These are phyloP conservation scores for Megalurothrips usitatus DNA, from an alignment of 2,888 invertebrate genomes.

Conservation along the genomic window DNA sequence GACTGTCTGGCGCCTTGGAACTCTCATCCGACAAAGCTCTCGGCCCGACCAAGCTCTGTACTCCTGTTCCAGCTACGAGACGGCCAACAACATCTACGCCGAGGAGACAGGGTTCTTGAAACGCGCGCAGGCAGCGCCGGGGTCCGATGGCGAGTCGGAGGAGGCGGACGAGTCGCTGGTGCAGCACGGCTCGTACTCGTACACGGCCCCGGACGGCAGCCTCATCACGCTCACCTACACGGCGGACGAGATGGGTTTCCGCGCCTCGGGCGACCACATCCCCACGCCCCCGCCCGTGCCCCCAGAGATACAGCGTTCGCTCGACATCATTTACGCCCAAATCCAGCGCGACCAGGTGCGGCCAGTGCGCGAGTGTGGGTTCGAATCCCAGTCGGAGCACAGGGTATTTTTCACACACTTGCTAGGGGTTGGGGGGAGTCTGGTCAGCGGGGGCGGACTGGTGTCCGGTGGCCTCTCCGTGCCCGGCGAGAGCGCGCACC, in stretches of 20 bases:
- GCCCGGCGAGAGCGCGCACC: neutral
- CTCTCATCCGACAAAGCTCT: too few relatives aligned
- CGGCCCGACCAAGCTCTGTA: too few relatives aligned
- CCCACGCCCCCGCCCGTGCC: slow-evolving; percentile 81
- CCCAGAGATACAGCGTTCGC: slow-evolving; percentile 78
- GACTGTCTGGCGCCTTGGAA: too few relatives aligned
- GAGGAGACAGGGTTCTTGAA: slow-evolving; percentile 74
- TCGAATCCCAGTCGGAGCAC: neutral
- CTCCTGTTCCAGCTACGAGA: slow-evolving; percentile 60
- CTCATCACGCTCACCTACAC: slow-evolving; percentile 49
- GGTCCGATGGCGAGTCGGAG: slow-evolving; percentile 40
- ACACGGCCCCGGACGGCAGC: slow-evolving; percentile 61
- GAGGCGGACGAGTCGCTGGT: slow-evolving; percentile 38
- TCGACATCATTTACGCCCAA: slow-evolving; percentile 79
- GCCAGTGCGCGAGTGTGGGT: neutral
- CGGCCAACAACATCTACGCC: slow-evolving; percentile 75
- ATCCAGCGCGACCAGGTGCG: slow-evolving; percentile 60
- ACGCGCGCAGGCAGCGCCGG: slow-evolving; percentile 44
- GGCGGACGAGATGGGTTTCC: slow-evolving; percentile 78
- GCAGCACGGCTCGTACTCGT: slow-evolving; percentile 63
- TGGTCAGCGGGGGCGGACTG: neutral
- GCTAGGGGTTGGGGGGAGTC: neutral
- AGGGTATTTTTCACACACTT: neutral
- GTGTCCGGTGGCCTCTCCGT: neutral
- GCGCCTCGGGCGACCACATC: slow-evolving; percentile 73